Evolutionary conservation across 2,888 invertebrate species (phyloP).

Genomic region (Ptychoptera albimana): DNA sequence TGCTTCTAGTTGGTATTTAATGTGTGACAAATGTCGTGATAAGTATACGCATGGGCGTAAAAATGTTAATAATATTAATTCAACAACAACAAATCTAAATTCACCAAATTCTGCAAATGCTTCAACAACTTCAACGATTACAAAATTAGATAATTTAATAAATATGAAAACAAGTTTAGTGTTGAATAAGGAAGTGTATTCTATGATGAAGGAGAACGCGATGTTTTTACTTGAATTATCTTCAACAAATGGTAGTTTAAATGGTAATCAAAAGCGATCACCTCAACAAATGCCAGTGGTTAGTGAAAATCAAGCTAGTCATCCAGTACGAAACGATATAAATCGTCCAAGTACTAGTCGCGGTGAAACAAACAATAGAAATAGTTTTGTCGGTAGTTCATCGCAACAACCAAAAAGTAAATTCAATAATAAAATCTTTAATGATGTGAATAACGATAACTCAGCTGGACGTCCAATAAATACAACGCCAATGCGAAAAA

Average conservation of each 20-base stretch:
- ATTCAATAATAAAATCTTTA: not conserved
- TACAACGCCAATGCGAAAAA: conserved; percentile 18
- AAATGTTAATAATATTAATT: conserved; percentile 25
- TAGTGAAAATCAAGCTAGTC: conserved; percentile 25
- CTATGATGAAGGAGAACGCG: conserved; percentile 81
- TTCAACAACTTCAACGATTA: conserved; percentile 26
- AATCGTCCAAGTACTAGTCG: conserved; percentile 30
- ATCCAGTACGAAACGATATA: conserved; percentile 19
- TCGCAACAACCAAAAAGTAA: not conserved
- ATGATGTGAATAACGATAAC: not conserved
- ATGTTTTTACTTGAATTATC: conserved; percentile 82
- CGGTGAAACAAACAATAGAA: conserved; percentile 18
- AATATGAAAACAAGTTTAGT: conserved; percentile 26
- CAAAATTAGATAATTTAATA: conserved; percentile 29
- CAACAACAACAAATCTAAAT: conserved; percentile 18
- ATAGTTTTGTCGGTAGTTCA: conserved; percentile 21
- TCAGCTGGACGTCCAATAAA: not conserved
- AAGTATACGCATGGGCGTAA: conserved; percentile 35
- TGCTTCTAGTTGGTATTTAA: conserved; percentile 73
- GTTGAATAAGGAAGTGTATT: conserved; percentile 29
- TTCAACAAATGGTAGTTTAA: conserved; percentile 35
- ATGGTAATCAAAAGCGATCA: conserved; percentile 18
- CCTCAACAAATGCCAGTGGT: conserved; percentile 30
- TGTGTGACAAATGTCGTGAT: conserved; percentile 82
- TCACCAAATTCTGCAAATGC: conserved; percentile 19